Conservation (phyloP, 2,797 vertebrate genomes). For the Liasis olivaceus region DNA sequence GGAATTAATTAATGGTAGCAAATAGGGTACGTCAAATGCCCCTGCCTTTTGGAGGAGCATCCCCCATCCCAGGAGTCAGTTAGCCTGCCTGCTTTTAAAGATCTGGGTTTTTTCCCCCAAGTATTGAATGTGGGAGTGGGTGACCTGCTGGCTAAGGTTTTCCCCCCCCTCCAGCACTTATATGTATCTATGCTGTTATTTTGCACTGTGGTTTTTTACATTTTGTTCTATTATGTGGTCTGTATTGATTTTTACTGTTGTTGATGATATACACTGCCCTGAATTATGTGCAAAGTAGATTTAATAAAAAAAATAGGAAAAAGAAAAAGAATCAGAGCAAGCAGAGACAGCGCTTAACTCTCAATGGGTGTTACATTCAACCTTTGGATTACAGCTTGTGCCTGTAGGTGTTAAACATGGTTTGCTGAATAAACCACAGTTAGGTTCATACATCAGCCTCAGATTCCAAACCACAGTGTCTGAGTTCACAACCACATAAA, state of each 20-base stretch:
- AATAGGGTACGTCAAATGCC: neutral
- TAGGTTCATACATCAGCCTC: too few species aligned
- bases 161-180: neutral
- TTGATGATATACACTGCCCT: too few species aligned
- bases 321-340: neutral
- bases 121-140: neutral
- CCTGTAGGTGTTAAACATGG: too few species aligned
- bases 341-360: neutral
- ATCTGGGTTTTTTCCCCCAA: neutral
- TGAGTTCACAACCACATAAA: too few species aligned
- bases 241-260: too few species aligned
- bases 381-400: neutral
- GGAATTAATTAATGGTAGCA: neutral
- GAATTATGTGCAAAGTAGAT: too few species aligned
- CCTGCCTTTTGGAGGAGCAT: neutral
- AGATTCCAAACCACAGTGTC: too few species aligned
- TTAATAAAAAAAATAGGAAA: too few species aligned
- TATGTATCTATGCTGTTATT: neutral
- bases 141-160: neutral
- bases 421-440: too few species aligned
- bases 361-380: neutral
- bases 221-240: too few species aligned
- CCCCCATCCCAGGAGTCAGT: neutral
- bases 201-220: neutral
- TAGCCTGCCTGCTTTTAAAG: neutral